phyloP scores from a whole-genome alignment of 2,797 vertebrate genomes.

The Enteromius treurensis region DNA sequence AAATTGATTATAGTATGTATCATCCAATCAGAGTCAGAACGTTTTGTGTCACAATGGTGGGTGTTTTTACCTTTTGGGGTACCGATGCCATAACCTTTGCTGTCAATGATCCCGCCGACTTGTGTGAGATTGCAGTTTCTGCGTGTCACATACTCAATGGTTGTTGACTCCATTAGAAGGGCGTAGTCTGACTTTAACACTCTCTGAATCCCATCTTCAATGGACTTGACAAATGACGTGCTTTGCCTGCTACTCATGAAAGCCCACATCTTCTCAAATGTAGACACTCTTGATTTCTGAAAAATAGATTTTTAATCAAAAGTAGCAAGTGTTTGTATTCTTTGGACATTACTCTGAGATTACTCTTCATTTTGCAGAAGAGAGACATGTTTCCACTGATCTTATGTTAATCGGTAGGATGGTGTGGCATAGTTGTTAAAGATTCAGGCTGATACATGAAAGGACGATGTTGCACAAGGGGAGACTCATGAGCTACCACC shows the following conservation, averaged over 20 bases:
- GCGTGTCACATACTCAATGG: constrained; percentile 94
- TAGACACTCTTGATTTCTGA: constrained; percentile 98
- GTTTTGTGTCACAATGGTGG: not conserved
- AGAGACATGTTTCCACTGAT: not conserved
- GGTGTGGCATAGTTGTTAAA: not conserved
- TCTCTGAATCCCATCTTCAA: constrained; percentile 95
- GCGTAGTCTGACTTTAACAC: constrained; percentile 94
- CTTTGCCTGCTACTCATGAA: constrained; percentile 98
- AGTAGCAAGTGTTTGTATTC: not conserved
- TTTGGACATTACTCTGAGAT: not conserved
- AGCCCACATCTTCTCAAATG: constrained; percentile 99
- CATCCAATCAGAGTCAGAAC: not conserved
- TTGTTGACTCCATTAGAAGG: constrained; percentile 96
- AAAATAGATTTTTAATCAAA: constrained; percentile 15
- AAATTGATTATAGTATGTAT: not conserved
- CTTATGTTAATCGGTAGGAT: not conserved
- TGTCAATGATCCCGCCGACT: constrained; percentile 95
- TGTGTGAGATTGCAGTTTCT: constrained; percentile 98
- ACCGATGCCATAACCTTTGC: constrained; percentile 97
- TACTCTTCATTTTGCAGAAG: not conserved
- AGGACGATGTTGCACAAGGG: not conserved
- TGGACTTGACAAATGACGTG: constrained; percentile 93
- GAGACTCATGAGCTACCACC: not conserved
- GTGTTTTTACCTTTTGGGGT: constrained; percentile 90
- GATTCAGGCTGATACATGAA: not conserved